A percentile compares a stretch with the other conserved stretches of the same genome.
Conservation (phyloP, 2,797 vertebrate species). For the Periparus ater region DNA sequence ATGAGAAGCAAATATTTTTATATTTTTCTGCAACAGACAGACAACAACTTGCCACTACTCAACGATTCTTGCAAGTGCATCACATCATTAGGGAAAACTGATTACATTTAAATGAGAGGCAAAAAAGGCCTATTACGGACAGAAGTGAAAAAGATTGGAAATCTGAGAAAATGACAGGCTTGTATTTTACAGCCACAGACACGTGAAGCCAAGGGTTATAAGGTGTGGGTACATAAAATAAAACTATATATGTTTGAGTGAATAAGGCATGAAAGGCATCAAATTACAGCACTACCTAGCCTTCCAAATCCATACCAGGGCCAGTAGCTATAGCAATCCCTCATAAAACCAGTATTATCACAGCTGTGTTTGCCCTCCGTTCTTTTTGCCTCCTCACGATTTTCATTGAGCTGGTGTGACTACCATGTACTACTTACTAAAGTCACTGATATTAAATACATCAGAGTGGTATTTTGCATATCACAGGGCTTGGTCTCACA, state of each 20-base stretch:
- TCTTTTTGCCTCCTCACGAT: background rate
- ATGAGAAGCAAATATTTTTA: background rate
- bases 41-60: background rate
- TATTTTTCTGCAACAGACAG: background rate
- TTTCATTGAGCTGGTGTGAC: background rate
- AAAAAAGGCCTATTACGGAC: accelerated
- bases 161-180: background rate
- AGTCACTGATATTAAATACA: background rate
- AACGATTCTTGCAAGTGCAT: background rate
- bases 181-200: background rate
- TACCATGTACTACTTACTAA: background rate
- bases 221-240: slow-evolving; percentile 3
- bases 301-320: background rate
- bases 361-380: background rate
- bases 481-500: background rate
- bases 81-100: background rate
- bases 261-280: background rate
- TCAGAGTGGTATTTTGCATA: background rate
- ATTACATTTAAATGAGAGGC: background rate
- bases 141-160: background rate
- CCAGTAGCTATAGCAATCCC: background rate
- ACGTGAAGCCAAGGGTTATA: background rate
- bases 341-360: background rate
- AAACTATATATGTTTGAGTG: background rate
- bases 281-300: background rate